Conservation (phyloP, 2,113 vertebrate genomes). For the Stomatorhinus ivindoensis region DNA sequence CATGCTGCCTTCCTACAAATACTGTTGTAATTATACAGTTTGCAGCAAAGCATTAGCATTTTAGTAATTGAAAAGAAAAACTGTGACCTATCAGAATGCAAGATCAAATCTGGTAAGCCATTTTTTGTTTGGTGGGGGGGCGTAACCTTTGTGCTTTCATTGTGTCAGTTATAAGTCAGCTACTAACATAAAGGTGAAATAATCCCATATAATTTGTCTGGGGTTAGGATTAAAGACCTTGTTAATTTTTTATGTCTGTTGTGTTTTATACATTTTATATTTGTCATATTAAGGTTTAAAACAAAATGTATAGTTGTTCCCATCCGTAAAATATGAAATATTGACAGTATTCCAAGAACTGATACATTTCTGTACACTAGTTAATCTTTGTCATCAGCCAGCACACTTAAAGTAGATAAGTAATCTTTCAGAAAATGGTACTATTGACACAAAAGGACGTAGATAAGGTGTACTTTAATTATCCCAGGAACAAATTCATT, state of each 20-base stretch:
- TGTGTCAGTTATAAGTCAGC: neutral
- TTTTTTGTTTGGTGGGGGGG: neutral
- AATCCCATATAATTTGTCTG: neutral
- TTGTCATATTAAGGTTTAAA: neutral
- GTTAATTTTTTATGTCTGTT: neutral
- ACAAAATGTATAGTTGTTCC: neutral
- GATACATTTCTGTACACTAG: neutral
- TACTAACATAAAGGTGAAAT: neutral
- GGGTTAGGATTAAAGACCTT: neutral
- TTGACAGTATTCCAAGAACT: neutral
- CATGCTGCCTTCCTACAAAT: neutral
- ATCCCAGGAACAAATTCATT: neutral
- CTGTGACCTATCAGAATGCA: conserved; percentile 45
- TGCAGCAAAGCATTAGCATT: neutral
- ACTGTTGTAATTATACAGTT: neutral
- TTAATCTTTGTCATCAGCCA: neutral
- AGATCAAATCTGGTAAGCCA: conserved; percentile 58
- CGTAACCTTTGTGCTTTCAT: neutral
- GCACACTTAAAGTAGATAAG: neutral
- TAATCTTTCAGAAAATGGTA: neutral
- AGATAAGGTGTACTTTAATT: neutral
- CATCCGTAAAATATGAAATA: neutral
- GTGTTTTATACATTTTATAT: neutral
- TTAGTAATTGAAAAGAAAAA: neutral
- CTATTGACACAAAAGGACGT: neutral